Conservation (phyloP, 2,888 invertebrate species). For the Bombylius discolor region DNA sequence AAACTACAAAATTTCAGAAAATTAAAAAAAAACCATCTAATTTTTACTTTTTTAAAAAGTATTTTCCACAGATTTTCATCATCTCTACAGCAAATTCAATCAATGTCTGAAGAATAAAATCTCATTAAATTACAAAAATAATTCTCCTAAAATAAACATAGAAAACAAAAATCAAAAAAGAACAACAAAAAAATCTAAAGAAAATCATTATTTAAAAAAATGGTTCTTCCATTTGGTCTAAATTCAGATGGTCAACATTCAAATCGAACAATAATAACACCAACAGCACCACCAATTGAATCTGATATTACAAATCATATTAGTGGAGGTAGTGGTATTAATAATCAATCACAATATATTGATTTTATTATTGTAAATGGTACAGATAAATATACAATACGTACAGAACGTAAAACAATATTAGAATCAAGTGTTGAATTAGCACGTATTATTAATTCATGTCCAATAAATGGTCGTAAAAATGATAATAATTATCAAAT, state of each 20-base stretch:
- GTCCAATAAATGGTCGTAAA: constrained; percentile 33
- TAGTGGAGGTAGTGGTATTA: background rate
- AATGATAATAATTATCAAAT: constrained; percentile 36
- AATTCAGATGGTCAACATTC: constrained; percentile 30
- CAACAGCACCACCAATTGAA: constrained; percentile 32
- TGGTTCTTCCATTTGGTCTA: constrained; percentile 34
- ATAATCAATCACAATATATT: constrained; percentile 23
- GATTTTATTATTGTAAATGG: constrained; percentile 35
- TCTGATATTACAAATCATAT: constrained; percentile 17
- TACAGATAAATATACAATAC: constrained; percentile 34
- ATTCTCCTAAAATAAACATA: too few relatives aligned
- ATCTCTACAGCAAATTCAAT: too few relatives aligned
- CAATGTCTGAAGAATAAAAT: too few relatives aligned
- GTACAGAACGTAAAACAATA: constrained; percentile 32
- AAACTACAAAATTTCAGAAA: too few relatives aligned
- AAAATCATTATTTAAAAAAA: constrained; percentile 7
- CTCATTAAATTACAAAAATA: too few relatives aligned
- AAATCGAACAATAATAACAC: constrained; percentile 20
- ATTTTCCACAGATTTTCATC: too few relatives aligned
- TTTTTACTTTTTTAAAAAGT: too few relatives aligned
- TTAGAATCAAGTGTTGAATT: constrained; percentile 33
- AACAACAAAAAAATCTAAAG: too few relatives aligned
- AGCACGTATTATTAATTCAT: constrained; percentile 33
- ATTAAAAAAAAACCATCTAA: too few relatives aligned
- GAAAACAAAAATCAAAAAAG: too few relatives aligned